Evolutionary conservation across 2,888 invertebrate genomes (phyloP).

Genomic region (Plusia festucae): DNA sequence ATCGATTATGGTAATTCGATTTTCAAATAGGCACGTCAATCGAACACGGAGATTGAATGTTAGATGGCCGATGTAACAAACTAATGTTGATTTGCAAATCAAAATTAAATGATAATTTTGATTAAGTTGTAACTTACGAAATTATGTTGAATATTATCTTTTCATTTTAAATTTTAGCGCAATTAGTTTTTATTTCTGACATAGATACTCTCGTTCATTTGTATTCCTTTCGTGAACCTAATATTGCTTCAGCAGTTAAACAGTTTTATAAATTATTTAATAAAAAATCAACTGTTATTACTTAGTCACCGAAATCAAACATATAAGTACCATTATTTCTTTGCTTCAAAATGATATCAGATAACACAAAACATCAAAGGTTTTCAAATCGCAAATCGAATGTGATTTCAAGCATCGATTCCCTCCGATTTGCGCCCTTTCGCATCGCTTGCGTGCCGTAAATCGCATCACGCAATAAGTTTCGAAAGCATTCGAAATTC

Average conservation of each 20-base stretch:
- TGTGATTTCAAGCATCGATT: constrained; percentile 73
- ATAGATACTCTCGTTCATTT: no score
- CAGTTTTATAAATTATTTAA: no score
- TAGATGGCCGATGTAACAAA: constrained; percentile 5
- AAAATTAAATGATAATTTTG: no score
- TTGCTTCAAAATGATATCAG: constrained; percentile 26
- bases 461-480: constrained; percentile 71
- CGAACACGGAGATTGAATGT: constrained; percentile 27
- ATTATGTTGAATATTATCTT: no score
- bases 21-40: constrained; percentile 33
- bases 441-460: constrained; percentile 64
- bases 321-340: not conserved
- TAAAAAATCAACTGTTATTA: not conserved
- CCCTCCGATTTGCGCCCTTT: constrained; percentile 69
- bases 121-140: no score
- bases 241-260: no score
- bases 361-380: constrained; percentile 64
- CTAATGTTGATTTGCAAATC: no score
- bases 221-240: no score
- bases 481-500: constrained; percentile 72
- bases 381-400: constrained; percentile 70
- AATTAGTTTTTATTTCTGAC: no score
- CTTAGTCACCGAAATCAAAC: not conserved
- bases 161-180: no score
- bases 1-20: constrained; percentile 68